These are phyloP conservation scores for Parasteatoda tepidariorum DNA, from an alignment of 1,140 invertebrate genomes.

Conservation along the genomic window DNA sequence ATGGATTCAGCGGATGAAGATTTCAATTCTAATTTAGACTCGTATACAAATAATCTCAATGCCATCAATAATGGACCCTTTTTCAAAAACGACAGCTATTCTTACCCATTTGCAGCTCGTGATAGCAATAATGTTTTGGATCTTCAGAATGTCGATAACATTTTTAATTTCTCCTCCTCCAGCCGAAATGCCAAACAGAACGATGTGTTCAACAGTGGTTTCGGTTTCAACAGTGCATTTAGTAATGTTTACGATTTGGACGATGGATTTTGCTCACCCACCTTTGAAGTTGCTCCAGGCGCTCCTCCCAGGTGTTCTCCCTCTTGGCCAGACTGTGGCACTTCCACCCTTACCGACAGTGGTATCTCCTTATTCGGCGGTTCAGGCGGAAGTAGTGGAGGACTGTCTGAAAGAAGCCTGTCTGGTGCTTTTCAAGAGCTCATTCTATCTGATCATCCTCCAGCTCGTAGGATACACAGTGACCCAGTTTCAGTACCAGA, in stretches of 20 bases:
- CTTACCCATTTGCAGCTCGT: conserved; percentile 24
- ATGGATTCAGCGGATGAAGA: conserved; percentile 56
- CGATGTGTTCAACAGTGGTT: conserved; percentile 4
- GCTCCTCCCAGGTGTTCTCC: neutral
- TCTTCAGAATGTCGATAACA: neutral
- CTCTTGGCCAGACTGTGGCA: conserved; percentile 47
- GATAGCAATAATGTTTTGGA: conserved; percentile 55
- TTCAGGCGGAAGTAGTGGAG: neutral
- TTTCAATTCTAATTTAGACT: conserved; percentile 20
- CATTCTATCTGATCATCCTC: conserved; percentile 65
- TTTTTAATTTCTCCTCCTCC: neutral
- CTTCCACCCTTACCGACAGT: conserved; percentile 6
- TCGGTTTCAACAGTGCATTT: neutral
- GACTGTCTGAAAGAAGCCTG: conserved; percentile 29
- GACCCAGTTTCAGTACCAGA: conserved; percentile 65
- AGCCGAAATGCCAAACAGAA: conserved; percentile 12
- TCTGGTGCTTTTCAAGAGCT: conserved; percentile 57
- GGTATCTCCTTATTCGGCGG: conserved; percentile 1
- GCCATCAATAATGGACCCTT: conserved; percentile 26
- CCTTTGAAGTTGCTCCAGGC: conserved; percentile 68
- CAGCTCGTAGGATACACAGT: conserved; percentile 68
- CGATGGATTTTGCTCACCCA: conserved; percentile 69
- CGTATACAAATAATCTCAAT: conserved; percentile 45
- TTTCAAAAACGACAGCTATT: conserved; percentile 21
- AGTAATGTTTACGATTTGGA: conserved; percentile 67